Conservation (phyloP, 2,113 vertebrate species). For the Himantopus leucocephalus region DNA sequence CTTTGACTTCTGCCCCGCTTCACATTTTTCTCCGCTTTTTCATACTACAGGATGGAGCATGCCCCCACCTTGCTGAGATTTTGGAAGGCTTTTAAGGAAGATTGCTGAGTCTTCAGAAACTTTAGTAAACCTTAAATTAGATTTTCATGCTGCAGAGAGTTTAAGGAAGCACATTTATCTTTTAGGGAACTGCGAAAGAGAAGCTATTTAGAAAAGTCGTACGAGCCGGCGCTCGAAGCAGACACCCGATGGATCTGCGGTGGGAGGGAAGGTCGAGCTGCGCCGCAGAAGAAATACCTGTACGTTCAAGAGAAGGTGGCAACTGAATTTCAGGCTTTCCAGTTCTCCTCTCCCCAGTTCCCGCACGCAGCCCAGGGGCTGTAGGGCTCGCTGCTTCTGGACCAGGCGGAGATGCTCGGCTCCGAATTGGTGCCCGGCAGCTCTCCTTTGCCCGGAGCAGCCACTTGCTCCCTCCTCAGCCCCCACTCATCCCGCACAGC, state of each 20-base stretch:
- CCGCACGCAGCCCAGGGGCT: neutral
- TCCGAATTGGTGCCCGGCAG: neutral
- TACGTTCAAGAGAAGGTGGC: accelerated
- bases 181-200: neutral
- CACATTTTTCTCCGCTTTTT: neutral
- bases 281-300: neutral
- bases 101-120: slow-evolving; percentile 23
- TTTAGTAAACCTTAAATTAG: neutral
- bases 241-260: neutral
- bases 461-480: neutral
- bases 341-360: neutral
- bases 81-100: neutral
- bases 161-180: neutral
- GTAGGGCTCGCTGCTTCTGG: neutral
- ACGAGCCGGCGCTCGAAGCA: accelerated
- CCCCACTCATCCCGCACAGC: neutral
- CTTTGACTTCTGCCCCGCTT: neutral
- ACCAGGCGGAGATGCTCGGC: neutral
- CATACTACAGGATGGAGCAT: neutral
- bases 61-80: neutral
- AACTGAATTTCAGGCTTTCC: accelerated
- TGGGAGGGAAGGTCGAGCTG: neutral
- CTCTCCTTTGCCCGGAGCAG: neutral
- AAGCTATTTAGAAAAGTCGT: neutral
- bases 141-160: neutral